Percentiles rank a stretch among this genome's conserved stretches.
Conservation (phyloP, 1,140 invertebrate genomes). For the Saccostrea echinata region DNA sequence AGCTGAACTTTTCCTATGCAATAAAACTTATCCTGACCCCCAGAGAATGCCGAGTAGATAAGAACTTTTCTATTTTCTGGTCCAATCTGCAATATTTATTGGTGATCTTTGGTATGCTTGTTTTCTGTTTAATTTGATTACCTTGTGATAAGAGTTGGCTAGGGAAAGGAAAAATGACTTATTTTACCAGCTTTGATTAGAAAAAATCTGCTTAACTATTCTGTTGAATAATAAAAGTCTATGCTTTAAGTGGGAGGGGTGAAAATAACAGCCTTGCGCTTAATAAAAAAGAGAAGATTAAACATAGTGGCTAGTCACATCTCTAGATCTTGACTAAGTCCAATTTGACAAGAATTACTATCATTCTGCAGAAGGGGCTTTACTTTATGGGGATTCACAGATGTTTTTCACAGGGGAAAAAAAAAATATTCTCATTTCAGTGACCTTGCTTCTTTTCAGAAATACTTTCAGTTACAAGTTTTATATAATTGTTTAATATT, state of each 20-base stretch:
- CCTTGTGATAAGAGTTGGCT: background rate
- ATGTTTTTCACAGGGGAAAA: background rate
- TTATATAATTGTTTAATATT: too few species aligned
- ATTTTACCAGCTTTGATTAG: slow-evolving; percentile 22
- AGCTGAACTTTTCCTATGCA: slow-evolving; percentile 31
- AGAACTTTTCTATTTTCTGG: background rate
- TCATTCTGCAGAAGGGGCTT: background rate
- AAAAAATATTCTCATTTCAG: background rate
- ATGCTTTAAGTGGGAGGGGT: background rate
- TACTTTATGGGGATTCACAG: background rate
- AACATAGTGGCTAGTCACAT: background rate
- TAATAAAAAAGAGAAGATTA: slow-evolving; percentile 24
- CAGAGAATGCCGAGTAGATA: background rate
- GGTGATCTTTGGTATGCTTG: slow-evolving; percentile 34
- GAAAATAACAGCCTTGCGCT: slow-evolving; percentile 21
- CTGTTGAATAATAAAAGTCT: slow-evolving; percentile 37
- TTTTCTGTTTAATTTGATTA: slow-evolving; percentile 38
- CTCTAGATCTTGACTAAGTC: background rate
- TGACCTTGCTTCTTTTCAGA: background rate
- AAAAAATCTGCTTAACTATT: slow-evolving; percentile 33
- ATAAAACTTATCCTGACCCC: slow-evolving; percentile 21
- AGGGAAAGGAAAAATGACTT: slow-evolving; percentile 15
- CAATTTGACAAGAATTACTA: slow-evolving; percentile 14
- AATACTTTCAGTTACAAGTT: background rate
- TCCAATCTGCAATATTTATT: slow-evolving; percentile 37